These are phyloP conservation scores for Oryzaephilus surinamensis DNA, from an alignment of 1,140 invertebrate species.

Conservation along the genomic window DNA sequence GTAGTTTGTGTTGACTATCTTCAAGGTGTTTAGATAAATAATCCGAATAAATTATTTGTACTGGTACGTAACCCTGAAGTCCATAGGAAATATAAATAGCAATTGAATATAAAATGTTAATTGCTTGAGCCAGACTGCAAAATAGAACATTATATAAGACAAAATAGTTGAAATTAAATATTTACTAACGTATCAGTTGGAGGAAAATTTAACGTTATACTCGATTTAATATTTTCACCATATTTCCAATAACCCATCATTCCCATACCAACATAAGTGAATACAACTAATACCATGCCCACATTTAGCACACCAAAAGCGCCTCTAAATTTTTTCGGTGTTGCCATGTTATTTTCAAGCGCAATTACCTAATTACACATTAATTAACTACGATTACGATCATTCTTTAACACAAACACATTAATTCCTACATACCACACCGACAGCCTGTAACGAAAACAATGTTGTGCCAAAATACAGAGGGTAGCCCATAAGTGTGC, in stretches of 20 bases:
- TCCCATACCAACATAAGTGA: conserved; percentile 60
- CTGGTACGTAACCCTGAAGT: conserved; percentile 89
- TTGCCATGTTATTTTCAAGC: conserved; percentile 78
- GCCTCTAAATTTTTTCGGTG: conserved; percentile 58
- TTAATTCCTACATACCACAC: conserved; percentile 52
- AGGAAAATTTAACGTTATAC: conserved; percentile 61
- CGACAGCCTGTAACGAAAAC: conserved; percentile 81
- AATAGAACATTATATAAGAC: not conserved
- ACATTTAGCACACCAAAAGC: conserved; percentile 65
- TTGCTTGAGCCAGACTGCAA: conserved; percentile 63
- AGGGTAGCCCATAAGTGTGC: conserved; percentile 45
- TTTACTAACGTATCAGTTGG: conserved; percentile 38
- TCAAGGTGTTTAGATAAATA: conserved; percentile 49
- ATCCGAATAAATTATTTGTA: conserved; percentile 78
- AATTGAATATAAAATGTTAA: conserved; percentile 75
- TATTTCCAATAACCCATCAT: conserved; percentile 73
- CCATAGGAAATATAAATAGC: conserved; percentile 86
- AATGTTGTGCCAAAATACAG: conserved; percentile 78
- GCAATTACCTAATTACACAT: conserved; percentile 56
- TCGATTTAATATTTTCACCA: conserved; percentile 47
- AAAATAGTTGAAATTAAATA: conserved; percentile 2
- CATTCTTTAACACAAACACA: no score
- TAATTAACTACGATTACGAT: no score
- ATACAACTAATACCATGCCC: conserved; percentile 61
- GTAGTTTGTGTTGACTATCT: conserved; percentile 36